These are phyloP conservation scores for Pygocentrus nattereri DNA, from an alignment of 2,797 vertebrate genomes.

Conservation along the genomic window DNA sequence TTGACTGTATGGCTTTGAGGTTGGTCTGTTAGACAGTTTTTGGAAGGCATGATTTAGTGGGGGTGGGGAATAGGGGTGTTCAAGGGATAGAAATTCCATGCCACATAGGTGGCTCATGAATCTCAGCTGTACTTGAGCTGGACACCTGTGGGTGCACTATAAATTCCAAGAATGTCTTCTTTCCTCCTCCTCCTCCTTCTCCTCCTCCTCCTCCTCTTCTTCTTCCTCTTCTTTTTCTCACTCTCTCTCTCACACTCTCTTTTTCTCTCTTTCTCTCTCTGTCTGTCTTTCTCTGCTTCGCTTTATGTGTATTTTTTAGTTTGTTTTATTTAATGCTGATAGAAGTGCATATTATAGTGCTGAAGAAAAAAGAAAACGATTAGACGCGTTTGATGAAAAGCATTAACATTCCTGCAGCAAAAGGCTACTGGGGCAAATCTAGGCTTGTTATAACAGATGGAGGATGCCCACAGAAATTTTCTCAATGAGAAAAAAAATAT, in stretches of 20 bases:
- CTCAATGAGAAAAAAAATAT: not conserved
- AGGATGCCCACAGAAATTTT: not conserved
- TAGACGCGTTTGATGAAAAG: constrained; percentile 35
- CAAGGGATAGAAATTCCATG: constrained; percentile 2
- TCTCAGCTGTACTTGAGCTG: constrained; percentile 1
- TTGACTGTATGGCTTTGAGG: not conserved
- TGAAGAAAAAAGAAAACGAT: not conserved
- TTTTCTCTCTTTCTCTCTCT: not conserved
- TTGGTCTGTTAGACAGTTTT: not conserved
- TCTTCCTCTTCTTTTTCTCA: not conserved
- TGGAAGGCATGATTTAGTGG: not conserved
- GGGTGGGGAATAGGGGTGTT: not conserved
- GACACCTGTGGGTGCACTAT: constrained; percentile 6
- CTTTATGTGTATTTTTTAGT: not conserved
- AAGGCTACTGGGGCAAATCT: constrained; percentile 76
- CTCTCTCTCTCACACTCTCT: not conserved
- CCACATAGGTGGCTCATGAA: constrained; percentile 14
- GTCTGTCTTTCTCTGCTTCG: not conserved
- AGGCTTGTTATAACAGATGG: constrained; percentile 67
- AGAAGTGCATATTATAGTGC: not conserved
- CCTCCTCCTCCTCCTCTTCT: too few relatives aligned
- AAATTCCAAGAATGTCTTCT: not conserved
- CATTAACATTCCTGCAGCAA: constrained; percentile 79
- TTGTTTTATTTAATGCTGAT: not conserved
- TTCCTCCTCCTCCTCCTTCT: constrained; percentile 5